Conservation (phyloP, 2,113 vertebrate species). For the Zootoca vivipara region DNA sequence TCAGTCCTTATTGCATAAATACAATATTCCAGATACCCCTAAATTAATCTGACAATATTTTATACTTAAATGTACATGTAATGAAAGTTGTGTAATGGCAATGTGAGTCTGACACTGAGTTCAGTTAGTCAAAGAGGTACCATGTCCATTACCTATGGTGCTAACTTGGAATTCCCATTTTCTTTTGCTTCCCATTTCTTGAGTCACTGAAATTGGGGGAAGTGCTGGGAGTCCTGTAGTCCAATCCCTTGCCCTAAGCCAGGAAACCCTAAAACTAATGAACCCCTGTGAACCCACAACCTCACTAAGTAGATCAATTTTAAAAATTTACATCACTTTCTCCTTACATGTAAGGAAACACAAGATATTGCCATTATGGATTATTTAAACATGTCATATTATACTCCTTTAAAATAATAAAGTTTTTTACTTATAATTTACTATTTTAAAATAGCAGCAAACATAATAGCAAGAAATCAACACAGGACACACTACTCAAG, state of each 20-base stretch:
- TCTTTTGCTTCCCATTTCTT: background rate
- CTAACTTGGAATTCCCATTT: background rate
- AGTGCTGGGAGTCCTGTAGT: background rate
- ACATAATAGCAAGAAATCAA: background rate
- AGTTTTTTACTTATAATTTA: background rate
- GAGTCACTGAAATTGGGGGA: background rate
- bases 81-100: background rate
- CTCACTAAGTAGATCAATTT: background rate
- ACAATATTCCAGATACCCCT: background rate
- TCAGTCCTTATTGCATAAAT: slow-evolving; percentile 36
- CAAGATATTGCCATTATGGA: background rate
- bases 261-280: background rate
- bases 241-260: background rate
- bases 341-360: background rate
- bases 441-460: background rate
- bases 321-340: background rate
- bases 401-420: background rate
- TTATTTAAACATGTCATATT: slow-evolving; percentile 4
- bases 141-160: background rate
- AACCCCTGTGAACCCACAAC: background rate
- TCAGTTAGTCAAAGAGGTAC: background rate
- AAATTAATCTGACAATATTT: background rate
- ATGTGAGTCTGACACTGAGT: background rate
- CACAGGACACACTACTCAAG: background rate
- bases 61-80: background rate